A percentile compares a stretch with the other conserved stretches of the same genome.
These are phyloP conservation scores for Eumacrocentrus americanus DNA, from an alignment of 2,888 invertebrate genomes.

Conservation along the genomic window DNA sequence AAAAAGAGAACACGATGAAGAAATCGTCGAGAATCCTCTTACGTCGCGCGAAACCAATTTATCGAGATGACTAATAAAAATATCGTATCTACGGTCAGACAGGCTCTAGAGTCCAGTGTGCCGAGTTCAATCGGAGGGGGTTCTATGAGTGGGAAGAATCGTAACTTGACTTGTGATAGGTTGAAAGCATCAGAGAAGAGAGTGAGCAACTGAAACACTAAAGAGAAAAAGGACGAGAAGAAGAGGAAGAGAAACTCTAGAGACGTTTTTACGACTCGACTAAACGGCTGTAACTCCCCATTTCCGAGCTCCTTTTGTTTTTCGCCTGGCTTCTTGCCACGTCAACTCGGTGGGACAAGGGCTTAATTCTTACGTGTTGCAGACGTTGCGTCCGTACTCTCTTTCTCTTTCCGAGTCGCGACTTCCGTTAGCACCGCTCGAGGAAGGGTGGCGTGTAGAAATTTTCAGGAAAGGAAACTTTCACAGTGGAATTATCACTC, in stretches of 20 bases:
- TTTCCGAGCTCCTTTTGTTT: constrained; percentile 39
- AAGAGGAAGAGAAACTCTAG: constrained; percentile 30
- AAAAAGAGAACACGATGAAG: constrained; percentile 17
- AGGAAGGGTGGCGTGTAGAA: constrained; percentile 13
- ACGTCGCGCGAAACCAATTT: constrained; percentile 40
- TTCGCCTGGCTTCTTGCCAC: constrained; percentile 35
- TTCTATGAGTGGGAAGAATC: background rate
- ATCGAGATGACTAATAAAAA: constrained; percentile 46
- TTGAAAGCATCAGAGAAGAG: constrained; percentile 8
- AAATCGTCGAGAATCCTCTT: constrained; percentile 34
- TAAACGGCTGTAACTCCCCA: constrained; percentile 47
- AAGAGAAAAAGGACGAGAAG: constrained; percentile 9
- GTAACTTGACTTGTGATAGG: constrained; percentile 14
- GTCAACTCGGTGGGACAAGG: constrained; percentile 35
- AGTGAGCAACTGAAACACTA: constrained; percentile 4
- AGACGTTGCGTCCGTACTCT: constrained; percentile 25
- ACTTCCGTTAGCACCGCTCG: constrained; percentile 8
- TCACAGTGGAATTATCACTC: constrained; percentile 18
- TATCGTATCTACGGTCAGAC: constrained; percentile 35
- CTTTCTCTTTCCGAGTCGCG: constrained; percentile 12
- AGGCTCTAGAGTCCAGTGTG: constrained; percentile 5
- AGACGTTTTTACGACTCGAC: constrained; percentile 48
- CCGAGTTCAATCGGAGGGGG: too few relatives aligned
- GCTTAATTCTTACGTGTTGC: constrained; percentile 37
- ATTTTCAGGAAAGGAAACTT: constrained; percentile 18